Percentiles rank a stretch among this genome's conserved stretches.
These are phyloP conservation scores for Meliscaeva auricollis DNA, from an alignment of 2,888 invertebrate genomes.

Conservation along the genomic window DNA sequence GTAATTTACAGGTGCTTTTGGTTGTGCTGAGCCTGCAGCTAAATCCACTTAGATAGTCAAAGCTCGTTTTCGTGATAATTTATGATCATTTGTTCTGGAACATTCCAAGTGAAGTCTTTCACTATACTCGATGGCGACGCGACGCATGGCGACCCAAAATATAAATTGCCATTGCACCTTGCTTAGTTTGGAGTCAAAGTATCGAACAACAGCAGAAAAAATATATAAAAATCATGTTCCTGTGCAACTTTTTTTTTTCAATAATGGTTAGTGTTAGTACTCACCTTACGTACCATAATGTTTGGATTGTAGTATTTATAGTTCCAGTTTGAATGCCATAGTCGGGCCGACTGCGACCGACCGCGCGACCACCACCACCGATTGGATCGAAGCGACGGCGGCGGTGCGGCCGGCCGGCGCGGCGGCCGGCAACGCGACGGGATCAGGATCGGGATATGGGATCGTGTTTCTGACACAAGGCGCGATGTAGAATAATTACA, in stretches of 20 bases:
- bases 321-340: constrained; percentile 57
- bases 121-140: constrained; percentile 14
- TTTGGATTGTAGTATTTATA: constrained; percentile 61
- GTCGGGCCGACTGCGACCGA: not conserved
- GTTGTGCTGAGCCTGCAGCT: not conserved
- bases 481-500: constrained; percentile 54
- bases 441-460: constrained; percentile 12
- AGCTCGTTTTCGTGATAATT: constrained; percentile 56
- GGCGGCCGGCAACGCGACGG: too few relatives aligned
- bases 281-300: constrained; percentile 45
- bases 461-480: constrained; percentile 43
- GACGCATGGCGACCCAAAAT: too few relatives aligned
- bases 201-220: not conserved
- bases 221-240: constrained; percentile 19
- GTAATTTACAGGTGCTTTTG: constrained; percentile 25
- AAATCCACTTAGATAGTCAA: not conserved
- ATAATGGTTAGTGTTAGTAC: constrained; percentile 30
- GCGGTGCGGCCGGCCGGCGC: not conserved
- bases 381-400: not conserved
- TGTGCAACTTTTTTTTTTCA: constrained; percentile 8
- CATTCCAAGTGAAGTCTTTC: constrained; percentile 41
- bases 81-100: constrained; percentile 51
- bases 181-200: constrained; percentile 3
- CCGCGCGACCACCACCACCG: not conserved
- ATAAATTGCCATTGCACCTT: constrained; percentile 7